Base-by-base conservation (phyloP, 2,888 invertebrate genomes). In the Allolobophora icterica region DNA sequence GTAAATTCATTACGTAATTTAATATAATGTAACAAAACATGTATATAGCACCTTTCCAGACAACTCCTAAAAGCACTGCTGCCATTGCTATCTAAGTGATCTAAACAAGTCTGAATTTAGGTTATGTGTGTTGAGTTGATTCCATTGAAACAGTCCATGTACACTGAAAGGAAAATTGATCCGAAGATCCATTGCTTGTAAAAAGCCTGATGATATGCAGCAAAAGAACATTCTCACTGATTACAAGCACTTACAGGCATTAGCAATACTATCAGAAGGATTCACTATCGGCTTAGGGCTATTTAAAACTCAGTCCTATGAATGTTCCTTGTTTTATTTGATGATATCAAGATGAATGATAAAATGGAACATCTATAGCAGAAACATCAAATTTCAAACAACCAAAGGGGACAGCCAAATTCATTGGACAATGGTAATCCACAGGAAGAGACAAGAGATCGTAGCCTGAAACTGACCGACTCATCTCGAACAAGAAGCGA, bases 401-500 rank as follows among this genome's bases (percentile, higher is more conserved):
- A n/a, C n/a, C n/a, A 71, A 71, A 71, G 30, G 24, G 24, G 24
- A 24, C 42, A 52, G 21, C 24, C 24, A 52, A 52, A 24, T 15
- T 17, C 45, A 52, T 24, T 24, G 24, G 52, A 21, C 52, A 52
- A 24, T 52, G 52, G 19, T 52, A 52, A 52, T 52, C 19, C 52
- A 52, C 24, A 24, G 24, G 24, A 71, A 71, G 71, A 71, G n/a
- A 13, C 17, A 13, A n/a, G 52, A 52, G 52, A 6, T 24, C 52
- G 11, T 71, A 11, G 71, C n/a, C 71, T 71, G 30, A n/a, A 71
- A 90, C 91, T 96, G 95, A 98, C 98, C 98, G 98, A 94, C 98
- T 98, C 95, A 99, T 98, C 96, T 99, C 99, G 95, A 97, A 98
- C 30, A 99, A 96, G 96, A 99, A 99, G 91, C 98, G 96, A 96